Evolutionary conservation across 2,113 vertebrate species (phyloP), one percentile per base, ranked within the genome.

Genomic region (Xenopus tropicalis): DNA sequence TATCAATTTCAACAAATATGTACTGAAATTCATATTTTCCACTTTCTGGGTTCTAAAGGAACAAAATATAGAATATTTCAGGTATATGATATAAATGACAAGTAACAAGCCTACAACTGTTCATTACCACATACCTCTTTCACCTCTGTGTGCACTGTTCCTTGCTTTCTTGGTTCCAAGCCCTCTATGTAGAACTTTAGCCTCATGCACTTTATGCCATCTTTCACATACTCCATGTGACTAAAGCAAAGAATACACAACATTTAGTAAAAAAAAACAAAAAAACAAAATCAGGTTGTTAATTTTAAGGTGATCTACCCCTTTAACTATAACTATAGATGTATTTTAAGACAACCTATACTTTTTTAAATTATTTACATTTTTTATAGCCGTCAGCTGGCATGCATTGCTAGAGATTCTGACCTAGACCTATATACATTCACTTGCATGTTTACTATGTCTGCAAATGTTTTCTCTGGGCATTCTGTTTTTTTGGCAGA

Each of bases 171-270:
- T 0, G 93, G 90, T 80, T 98, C 95, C 0, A 90, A 91, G n/a
- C 97, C 96, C 74, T 98, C 88, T 16, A 99, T 97, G 84, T 98
- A 97, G 88, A 99, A 99, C 81, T 94, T 96, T 52, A 99, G 85
- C 46, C 91, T 91, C 86, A 95, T 92, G 20, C 92, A 84, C 76
- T 93, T 97, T 78, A 91, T 73, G 61, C 93, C 95, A 0, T 97
- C 91, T 85, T 94, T 98, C 37, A 88, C 1, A 21, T 93, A 98
- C 67, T 96, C 93, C 22, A 85, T 7, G 63, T 96, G 94, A 81
- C 97, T 99, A 78, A 11, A 4, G 71, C 68, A 69, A 82, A 80
- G 65, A 71, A 1, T 68, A 62, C 20, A 23, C 5, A 57, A 57
- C 3, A 57, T 48, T 3, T 48, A 8, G 3, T 3, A 3, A 22